A percentile compares a stretch with the other conserved stretches of the same genome.
These are phyloP conservation scores for Pristionchus fissidentatus DNA, from an alignment of 2,888 invertebrate genomes.

Conservation along the genomic window DNA sequence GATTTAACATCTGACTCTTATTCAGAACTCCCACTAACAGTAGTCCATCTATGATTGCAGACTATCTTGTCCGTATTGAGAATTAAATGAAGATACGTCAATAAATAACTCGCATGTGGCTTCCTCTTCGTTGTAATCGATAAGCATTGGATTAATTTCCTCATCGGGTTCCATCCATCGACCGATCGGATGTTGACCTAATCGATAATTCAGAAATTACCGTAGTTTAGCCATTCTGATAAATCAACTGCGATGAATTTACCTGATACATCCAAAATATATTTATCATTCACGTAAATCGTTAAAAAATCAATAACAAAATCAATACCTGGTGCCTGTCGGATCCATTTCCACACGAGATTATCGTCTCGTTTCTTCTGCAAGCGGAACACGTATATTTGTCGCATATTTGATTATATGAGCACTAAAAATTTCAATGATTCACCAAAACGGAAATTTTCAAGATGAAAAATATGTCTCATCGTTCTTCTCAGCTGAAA, in stretches of 20 bases:
- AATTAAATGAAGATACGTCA: too few relatives aligned
- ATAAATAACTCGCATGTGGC: too few relatives aligned
- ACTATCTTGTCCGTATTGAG: too few relatives aligned
- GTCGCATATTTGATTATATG: background rate
- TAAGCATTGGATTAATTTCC: background rate
- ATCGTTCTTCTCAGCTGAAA: background rate
- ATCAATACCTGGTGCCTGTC: background rate
- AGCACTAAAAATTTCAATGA: background rate
- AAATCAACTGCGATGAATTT: too few relatives aligned
- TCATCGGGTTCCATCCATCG: slow-evolving; percentile 3
- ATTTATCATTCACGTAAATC: too few relatives aligned
- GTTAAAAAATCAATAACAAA: background rate
- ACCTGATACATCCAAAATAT: too few relatives aligned
- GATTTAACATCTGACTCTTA: too few relatives aligned
- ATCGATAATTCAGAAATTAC: background rate
- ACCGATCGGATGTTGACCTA: background rate
- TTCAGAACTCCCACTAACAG: too few relatives aligned
- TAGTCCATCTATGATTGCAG: too few relatives aligned
- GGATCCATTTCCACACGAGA: slow-evolving; percentile 17
- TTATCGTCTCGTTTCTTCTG: background rate
- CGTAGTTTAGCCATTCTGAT: too few relatives aligned
- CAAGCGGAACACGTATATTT: too few relatives aligned
- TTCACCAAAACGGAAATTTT: background rate
- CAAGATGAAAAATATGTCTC: background rate
- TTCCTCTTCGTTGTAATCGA: background rate